phyloP scores from a whole-genome alignment of 2,113 vertebrate species.

The Oxyura jamaicensis region DNA sequence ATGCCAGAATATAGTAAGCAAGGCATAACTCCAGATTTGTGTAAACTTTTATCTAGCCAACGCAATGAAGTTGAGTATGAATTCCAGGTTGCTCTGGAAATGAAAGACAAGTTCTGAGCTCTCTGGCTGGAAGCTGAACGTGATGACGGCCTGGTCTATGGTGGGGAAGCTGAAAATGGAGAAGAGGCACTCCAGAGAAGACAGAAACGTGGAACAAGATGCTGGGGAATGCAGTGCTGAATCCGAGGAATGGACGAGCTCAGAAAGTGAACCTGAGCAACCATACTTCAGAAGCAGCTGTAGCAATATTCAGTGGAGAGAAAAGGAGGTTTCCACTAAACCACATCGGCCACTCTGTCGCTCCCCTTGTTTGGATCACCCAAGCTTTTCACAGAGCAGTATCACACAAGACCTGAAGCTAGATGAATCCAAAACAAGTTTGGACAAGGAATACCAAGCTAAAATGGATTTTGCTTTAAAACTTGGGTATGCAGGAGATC shows the following conservation, averaged over 20 bases:
- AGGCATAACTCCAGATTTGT: conserved; percentile 70
- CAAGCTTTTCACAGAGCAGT: conserved; percentile 96
- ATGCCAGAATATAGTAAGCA: conserved; percentile 72
- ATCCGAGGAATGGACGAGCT: conserved; percentile 91
- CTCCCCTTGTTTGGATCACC: conserved; percentile 92
- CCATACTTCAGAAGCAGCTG: conserved; percentile 51
- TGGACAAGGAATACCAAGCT: conserved; percentile 90
- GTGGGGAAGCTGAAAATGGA: conserved; percentile 93
- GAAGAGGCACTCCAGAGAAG: conserved; percentile 88
- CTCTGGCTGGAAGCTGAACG: conserved; percentile 81
- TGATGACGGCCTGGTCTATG: conserved; percentile 93
- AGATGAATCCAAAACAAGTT: conserved; percentile 63
- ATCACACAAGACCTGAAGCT: conserved; percentile 88
- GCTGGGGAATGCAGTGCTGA: conserved; percentile 80
- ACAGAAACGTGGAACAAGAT: conserved; percentile 79
- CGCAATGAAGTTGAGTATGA: conserved; percentile 69
- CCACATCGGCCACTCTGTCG: conserved; percentile 95
- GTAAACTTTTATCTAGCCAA: conserved; percentile 63
- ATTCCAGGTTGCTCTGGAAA: conserved; percentile 77
- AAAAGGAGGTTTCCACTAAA: conserved; percentile 83
- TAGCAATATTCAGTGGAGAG: conserved; percentile 74
- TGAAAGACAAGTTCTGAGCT: conserved; percentile 82
- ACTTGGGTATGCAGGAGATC: conserved; percentile 93
- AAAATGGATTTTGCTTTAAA: conserved; percentile 99
- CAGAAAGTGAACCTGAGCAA: conserved; percentile 90